Base-by-base conservation (phyloP, 2,113 vertebrate species). In the Xenopus laevis region DNA sequence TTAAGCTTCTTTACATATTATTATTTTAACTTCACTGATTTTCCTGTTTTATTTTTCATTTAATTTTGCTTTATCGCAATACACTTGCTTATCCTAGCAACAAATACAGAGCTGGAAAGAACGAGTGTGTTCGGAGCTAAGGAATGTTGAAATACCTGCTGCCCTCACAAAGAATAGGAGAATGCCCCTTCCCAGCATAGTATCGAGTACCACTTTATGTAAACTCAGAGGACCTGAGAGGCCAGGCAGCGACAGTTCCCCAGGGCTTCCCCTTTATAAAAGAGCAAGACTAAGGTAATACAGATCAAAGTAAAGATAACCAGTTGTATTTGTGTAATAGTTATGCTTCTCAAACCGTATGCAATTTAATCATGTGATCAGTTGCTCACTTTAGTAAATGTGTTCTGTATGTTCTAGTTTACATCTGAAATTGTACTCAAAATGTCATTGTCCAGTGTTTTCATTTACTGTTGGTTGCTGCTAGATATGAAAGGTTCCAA, bases 71-170 rank as follows among this genome's bases (percentile, higher is more conserved):
- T 50, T 50, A 16, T 50, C 11, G 10, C 12, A 13, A 50, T 50
- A 50, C 47, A 50, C 47, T 16, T 50, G 23, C 7, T 17, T 63
- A 3, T 60, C 47, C 13, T 0, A 71, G 77, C 27, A 33, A n/a
- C 20, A 74, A 66, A 12, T 20, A 71, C 68, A 81, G 46, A 68
- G 65, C 63, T 72, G 11, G 68, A 40, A 15, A 58, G 18, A 40
- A 15, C 10, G 65, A 50, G 7, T 64, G 60, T 0, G 0, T 2
- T 1, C 23, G 0, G 20, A 61, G 53, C 0, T 0, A 16, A 63
- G 65, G 73, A 76, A 78, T 78, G 68, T n/a, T 58, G 75, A 78
- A 78, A 71, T 78, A 78, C 68, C 63, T 78, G 68, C 61, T 71
- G 50, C 27, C 17, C 20, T 46, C 18, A 40, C 21, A 65, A 62